Base-by-base conservation (phyloP, 2,113 vertebrate species). In the Phoxinus phoxinus region DNA sequence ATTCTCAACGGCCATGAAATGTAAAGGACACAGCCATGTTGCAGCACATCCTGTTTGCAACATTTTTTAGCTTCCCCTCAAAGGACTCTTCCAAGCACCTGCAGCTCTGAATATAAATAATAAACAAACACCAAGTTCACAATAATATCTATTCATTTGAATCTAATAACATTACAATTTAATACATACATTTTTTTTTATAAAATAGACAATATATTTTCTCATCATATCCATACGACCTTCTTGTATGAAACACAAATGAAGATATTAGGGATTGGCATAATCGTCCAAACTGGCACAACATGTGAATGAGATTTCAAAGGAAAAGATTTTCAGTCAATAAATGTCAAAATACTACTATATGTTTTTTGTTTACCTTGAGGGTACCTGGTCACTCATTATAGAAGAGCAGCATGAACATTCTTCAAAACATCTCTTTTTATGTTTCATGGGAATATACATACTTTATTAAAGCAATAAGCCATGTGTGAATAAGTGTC, bases 31-130 rank as follows among this genome's bases (percentile, higher is more conserved):
- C 27, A 71, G 51, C 51, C 17, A 13, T 72, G 25, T 63, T 76
- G 56, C 19, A 25, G 67, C 81, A 63, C 87, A 82, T 87, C 88
- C 88, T 89, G 86, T 87, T 87, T 85, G 83, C 76, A 41, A 48
- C 58, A 30, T 63, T 80, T 56, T 80, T 83, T 46, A 37, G 30
- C 61, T 75, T 86, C 78, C 78, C 25, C 25, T 81, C 27, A 3
- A 51, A 65, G 11, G 41, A 67, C 79, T 51, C 65, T 56, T 25
- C 30, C 48, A 72, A 85, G 41, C 86, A 87, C 83, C 79, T 87
- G 86, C 79, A 73, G 27, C 74, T 83, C 81, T 37, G 21, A 73
- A 72, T 6, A 83, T 11, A 41, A n/a, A 53, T 37, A 23, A n/a
- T 15, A 85, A 25, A 13, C n/a, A 56, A 21, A 56, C 6, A 7